Evolutionary conservation across 2,888 invertebrate species (phyloP), one percentile per base, ranked within the genome.

Genomic region (Sthenelais limicola): DNA sequence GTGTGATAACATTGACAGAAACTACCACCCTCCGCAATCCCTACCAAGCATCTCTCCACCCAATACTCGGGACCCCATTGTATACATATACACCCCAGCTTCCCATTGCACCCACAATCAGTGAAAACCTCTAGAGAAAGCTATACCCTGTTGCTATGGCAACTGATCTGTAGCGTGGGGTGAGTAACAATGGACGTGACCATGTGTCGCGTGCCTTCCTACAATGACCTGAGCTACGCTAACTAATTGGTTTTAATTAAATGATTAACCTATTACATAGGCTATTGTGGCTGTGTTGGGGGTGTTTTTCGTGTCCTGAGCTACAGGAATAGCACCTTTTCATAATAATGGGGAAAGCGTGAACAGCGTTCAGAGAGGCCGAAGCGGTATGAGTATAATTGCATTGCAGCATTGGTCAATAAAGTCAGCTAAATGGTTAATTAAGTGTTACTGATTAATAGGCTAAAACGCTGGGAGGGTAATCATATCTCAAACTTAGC

Each of bases 1-100:
- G 56, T 56, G 56, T 56, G 9, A 56, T 33, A 56, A 56, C 56
- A 56, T 56, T 56, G 56, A 56, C 56, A 21, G 21, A 30, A 18
- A 9, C 43, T 18, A 43, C 43, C 43, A 43, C 43, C 43, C 43
- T 12, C 12, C 43, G 15, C 43, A 15, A 56, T 5, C 56, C 15
- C 30, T 33, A 5, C 26, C 56, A 56, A 32, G 5, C 21, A 54
- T 9, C 56, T 30, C 32, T n/a, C 30, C 33, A 28, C 56, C 30
- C 32, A 32, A 15, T 52, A 52, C 3, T 18, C 30, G n/a, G 32
- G 18, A n/a, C 28, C 56, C 30, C 56, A 1, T 32, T n/a, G n/a
- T 32, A 32, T 28, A 56, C 32, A 9, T 32, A 32, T 18, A 56
- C 56, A 56, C 4, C 3, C 56, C n/a, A 28, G 9, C 28, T 12